A percentile compares a stretch with the other conserved stretches of the same genome.
phyloP scores from a whole-genome alignment of 2,888 invertebrate genomes.

The Cheilosia urbana region DNA sequence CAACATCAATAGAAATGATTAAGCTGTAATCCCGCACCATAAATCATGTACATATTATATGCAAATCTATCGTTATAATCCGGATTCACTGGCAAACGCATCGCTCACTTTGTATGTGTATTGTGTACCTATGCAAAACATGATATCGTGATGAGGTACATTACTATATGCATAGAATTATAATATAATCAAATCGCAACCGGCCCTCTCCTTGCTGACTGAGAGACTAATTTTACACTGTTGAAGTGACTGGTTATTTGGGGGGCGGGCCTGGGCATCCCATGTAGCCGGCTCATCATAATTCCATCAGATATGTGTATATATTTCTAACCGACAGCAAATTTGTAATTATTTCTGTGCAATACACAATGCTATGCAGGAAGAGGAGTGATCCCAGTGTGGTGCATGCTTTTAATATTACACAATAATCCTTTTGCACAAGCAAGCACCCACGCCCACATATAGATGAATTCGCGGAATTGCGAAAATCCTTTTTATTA shows the following conservation, averaged over 20 bases:
- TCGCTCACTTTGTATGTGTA: background rate
- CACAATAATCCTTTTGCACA: background rate
- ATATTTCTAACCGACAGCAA: background rate
- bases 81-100: background rate
- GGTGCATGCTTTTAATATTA: background rate
- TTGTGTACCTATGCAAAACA: background rate
- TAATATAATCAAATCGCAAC: constrained; percentile 19
- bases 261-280: background rate
- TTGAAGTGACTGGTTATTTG: background rate
- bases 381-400: background rate
- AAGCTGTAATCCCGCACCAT: background rate
- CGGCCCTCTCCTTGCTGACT: background rate
- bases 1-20: background rate
- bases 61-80: background rate
- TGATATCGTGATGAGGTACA: background rate
- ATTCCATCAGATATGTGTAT: background rate
- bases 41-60: background rate
- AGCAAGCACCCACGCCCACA: background rate
- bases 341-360: constrained; percentile 7
- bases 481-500: constrained; percentile 1
- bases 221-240: background rate
- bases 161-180: background rate
- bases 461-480: background rate
- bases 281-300: background rate
- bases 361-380: background rate